These are phyloP conservation scores for Emmelina monodactyla DNA, from an alignment of 2,888 invertebrate genomes.

Conservation along the genomic window DNA sequence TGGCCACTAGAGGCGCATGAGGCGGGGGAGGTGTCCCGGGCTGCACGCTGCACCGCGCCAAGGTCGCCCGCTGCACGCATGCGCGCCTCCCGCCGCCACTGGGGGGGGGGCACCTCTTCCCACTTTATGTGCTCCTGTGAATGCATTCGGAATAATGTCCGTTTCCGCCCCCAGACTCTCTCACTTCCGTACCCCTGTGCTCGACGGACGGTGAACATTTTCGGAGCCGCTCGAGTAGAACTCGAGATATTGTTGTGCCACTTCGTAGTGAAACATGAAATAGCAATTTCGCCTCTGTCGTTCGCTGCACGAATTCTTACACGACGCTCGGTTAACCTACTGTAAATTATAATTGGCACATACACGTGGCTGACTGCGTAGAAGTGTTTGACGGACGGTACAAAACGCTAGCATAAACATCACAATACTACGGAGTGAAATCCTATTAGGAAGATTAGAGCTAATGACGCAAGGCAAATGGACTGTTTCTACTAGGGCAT, in stretches of 20 bases:
- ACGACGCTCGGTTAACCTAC: too few relatives aligned
- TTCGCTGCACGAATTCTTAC: too few relatives aligned
- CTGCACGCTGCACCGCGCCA: conserved; percentile 62
- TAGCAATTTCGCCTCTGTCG: too few relatives aligned
- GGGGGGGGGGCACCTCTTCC: conserved; percentile 19
- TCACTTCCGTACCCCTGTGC: too few relatives aligned
- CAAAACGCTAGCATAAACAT: conserved; percentile 19
- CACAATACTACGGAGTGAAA: conserved; percentile 21
- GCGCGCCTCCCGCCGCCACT: conserved; percentile 32
- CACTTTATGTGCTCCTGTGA: conserved; percentile 40
- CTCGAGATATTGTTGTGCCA: too few relatives aligned
- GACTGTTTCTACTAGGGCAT: too few relatives aligned
- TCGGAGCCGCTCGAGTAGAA: too few relatives aligned
- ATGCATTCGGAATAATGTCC: conserved; percentile 33
- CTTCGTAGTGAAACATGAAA: too few relatives aligned
- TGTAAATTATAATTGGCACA: too few relatives aligned
- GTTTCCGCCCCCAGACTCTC: conserved; percentile 17
- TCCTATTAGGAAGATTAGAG: conserved; percentile 28
- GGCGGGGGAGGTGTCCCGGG: conserved; percentile 27
- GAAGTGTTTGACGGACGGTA: neutral
- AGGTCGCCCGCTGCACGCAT: conserved; percentile 60
- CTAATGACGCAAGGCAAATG: conserved; percentile 23
- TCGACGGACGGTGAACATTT: too few relatives aligned
- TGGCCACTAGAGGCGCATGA: conserved; percentile 34
- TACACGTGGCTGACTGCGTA: too few relatives aligned